Evolutionary conservation across 64 coral and sea anemone genomes (phyloP).

Genomic region (Pocillopora verrucosa): DNA sequence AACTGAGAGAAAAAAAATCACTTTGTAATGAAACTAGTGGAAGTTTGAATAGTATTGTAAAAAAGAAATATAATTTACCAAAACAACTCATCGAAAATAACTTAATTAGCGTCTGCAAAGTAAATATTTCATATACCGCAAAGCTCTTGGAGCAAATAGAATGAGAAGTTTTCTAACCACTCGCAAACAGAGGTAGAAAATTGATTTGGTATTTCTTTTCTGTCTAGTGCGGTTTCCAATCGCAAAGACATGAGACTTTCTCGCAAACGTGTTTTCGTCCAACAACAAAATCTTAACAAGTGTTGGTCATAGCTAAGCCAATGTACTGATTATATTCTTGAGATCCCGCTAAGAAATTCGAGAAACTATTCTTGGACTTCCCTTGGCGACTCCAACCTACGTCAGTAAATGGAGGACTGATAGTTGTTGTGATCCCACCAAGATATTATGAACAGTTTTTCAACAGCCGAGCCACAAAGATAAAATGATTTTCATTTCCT

Average conservation of each 20-base stretch:
- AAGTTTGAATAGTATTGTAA: no score
- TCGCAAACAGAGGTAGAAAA: not conserved
- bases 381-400: not conserved
- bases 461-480: no score
- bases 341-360: not conserved
- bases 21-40: no score
- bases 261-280: no score
- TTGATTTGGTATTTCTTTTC: not conserved
- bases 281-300: no score
- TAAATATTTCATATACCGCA: constrained; percentile 42
- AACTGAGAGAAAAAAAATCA: no score
- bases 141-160: not conserved
- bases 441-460: no score
- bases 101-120: not conserved
- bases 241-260: no score
- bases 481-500: no score
- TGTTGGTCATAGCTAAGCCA: not conserved
- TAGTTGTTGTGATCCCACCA: not conserved
- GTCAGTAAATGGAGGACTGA: not conserved
- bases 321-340: not conserved
- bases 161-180: not conserved
- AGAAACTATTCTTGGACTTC: not conserved
- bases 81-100: no score
- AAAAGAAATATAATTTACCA: no score
- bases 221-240: not conserved